Conservation (phyloP, 2,888 invertebrate genomes). For the Mycalesis mineus region DNA sequence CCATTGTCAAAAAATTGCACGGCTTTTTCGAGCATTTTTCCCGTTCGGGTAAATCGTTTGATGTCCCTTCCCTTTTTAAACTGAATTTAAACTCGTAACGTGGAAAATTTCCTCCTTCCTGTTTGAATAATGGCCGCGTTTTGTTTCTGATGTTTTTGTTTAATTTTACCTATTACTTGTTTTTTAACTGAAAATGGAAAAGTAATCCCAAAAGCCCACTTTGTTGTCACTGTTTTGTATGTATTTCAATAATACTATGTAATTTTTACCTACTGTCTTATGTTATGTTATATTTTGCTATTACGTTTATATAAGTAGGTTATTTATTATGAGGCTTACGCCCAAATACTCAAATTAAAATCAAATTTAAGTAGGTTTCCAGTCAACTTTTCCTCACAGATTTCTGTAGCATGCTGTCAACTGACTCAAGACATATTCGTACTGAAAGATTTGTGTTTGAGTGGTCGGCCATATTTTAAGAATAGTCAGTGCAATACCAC, state of each 20-base stretch:
- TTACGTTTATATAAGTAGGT: too few species aligned
- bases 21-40: constrained; percentile 18
- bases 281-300: too few species aligned
- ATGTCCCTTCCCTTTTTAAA: constrained; percentile 21
- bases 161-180: neutral
- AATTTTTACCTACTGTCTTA: too few species aligned
- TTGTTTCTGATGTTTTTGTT: constrained; percentile 16
- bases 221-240: neutral
- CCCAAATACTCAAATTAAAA: too few species aligned
- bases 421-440: too few species aligned
- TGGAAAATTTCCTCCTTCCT: constrained; percentile 4
- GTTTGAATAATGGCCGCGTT: constrained; percentile 15
- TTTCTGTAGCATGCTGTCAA: too few species aligned
- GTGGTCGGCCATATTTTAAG: too few species aligned
- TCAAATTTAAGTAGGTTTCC: too few species aligned
- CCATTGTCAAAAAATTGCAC: constrained; percentile 24
- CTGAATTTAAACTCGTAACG: constrained; percentile 6
- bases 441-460: too few species aligned
- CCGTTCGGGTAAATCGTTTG: constrained; percentile 17
- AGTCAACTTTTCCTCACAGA: too few species aligned
- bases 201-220: neutral
- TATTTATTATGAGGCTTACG: too few species aligned
- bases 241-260: neutral
- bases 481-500: too few species aligned
- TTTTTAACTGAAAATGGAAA: neutral